phyloP scores from a whole-genome alignment of 2,888 invertebrate genomes.

The Bibio marci region DNA sequence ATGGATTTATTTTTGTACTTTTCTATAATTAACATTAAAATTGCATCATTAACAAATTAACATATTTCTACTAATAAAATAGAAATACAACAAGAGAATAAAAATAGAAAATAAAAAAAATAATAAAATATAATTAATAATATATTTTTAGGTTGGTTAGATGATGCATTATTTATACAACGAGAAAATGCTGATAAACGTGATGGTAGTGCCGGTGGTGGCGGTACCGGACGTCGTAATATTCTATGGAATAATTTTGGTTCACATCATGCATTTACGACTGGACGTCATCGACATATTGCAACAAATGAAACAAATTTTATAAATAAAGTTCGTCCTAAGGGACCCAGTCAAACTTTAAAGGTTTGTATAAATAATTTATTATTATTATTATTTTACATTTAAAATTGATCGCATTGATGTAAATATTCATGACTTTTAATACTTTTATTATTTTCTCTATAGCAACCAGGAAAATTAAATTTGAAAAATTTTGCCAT shows the following conservation, averaged over 20 bases:
- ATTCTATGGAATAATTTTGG: slow-evolving; percentile 42
- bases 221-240: slow-evolving; percentile 18
- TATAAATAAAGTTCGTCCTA: slow-evolving; percentile 40
- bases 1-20: too few species aligned
- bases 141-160: slow-evolving; percentile 31
- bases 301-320: slow-evolving; percentile 29
- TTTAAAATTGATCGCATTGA: slow-evolving; percentile 5
- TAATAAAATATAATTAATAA: too few species aligned
- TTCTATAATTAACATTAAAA: too few species aligned
- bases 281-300: slow-evolving; percentile 41
- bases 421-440: neutral
- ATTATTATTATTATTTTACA: slow-evolving; percentile 17
- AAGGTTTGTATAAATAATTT: slow-evolving; percentile 29
- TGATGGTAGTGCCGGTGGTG: slow-evolving; percentile 13
- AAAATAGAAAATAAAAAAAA: too few species aligned
- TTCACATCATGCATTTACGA: slow-evolving; percentile 51
- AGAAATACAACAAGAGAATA: too few species aligned
- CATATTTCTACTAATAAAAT: too few species aligned
- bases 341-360: slow-evolving; percentile 48
- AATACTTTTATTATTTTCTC: slow-evolving; percentile 8
- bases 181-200: slow-evolving; percentile 21
- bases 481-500: slow-evolving; percentile 78
- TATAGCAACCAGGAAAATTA: slow-evolving; percentile 72
- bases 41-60: too few species aligned
- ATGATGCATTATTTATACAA: slow-evolving; percentile 32